Percentiles rank a stretch among this genome's conserved stretches.
phyloP scores from a whole-genome alignment of 1,140 invertebrate species.

The Drosophila ambigua region DNA sequence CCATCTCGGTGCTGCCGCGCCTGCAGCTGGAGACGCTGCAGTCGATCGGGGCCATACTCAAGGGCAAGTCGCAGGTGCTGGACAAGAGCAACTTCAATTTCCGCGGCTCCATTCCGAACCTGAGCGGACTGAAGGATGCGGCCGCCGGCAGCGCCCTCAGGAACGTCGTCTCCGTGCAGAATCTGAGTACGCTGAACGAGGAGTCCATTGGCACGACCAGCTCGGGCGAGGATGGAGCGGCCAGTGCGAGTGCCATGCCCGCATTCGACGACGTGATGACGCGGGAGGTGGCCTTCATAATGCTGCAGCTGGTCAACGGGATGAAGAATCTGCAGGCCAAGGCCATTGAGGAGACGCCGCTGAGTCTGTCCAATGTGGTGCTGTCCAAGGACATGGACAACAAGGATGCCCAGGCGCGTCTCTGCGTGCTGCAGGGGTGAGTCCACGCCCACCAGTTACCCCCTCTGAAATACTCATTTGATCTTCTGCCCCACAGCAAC shows the following conservation, averaged over 20 bases:
- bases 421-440: constrained; percentile 91
- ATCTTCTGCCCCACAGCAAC: constrained; percentile 39
- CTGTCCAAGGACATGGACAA: constrained; percentile 85
- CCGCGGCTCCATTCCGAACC: constrained; percentile 78
- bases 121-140: constrained; percentile 61
- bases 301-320: constrained; percentile 91
- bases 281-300: constrained; percentile 88
- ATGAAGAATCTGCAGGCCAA: constrained; percentile 93
- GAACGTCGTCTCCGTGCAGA: constrained; percentile 80
- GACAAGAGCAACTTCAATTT: constrained; percentile 83
- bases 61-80: constrained; percentile 84
- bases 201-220: constrained; percentile 42
- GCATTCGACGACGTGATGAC: constrained; percentile 83
- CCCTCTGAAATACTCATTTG: background rate
- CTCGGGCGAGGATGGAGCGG: constrained; percentile 49
- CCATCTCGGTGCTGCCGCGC: constrained; percentile 89
- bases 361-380: constrained; percentile 86
- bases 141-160: constrained; percentile 48
- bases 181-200: constrained; percentile 76
- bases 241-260: constrained; percentile 62
- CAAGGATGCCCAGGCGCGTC: constrained; percentile 86
- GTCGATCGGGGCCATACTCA: constrained; percentile 86
- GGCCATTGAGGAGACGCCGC: constrained; percentile 90
- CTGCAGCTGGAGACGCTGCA: constrained; percentile 89
- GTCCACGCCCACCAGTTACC: background rate